Base-by-base conservation (phyloP, 2,797 vertebrate genomes). In the Chrosomus eos region DNA sequence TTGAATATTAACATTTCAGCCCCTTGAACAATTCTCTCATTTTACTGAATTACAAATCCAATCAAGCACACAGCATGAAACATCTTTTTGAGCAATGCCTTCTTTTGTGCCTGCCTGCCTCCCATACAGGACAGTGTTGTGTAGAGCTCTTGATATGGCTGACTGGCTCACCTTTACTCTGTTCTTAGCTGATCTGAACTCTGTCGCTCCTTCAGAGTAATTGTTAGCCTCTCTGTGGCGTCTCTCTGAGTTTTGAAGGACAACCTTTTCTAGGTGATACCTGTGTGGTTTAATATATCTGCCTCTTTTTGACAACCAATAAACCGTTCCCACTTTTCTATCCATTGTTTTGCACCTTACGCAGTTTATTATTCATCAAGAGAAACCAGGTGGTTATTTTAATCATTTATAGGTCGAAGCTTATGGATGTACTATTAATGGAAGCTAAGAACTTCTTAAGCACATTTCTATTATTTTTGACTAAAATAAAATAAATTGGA, bases 361-460 rank as follows among this genome's bases (percentile, higher is more conserved):
- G 36, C 48, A 60, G 38, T 26, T n/a, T 48, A 84, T 84, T 79
- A 84, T 79, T 79, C 66, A 84, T 84, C 16, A 48, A 72, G 67
- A 71, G 36, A 77, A 43, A 45, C 43, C 82, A n/a, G 28, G 38
- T 72, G 66, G 66, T 45, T 48, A 62, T 79, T 84, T 79, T 3
- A 79, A 79, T 71, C 16, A 72, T 84, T 72, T 31, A 79, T 71
- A 53, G 21, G 10, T 51, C n/a, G 62, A 67, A 28, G 66, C 64
- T 64, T 43, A 71, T 33, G 19, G 28, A 78, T 53, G 36, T 68
- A 48, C 28, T 75, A 38, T 45, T 26, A 66, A 64, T 74, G 6
- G 21, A 66, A 66, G 36, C 36, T 23, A 31, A 51, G 19, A 80
- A 73, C 28, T 45, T 31, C 45, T 51, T 58, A 45, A 71, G 76